These are phyloP conservation scores for Lampropteryx suffumata DNA, from an alignment of 2,888 invertebrate species.

Conservation along the genomic window DNA sequence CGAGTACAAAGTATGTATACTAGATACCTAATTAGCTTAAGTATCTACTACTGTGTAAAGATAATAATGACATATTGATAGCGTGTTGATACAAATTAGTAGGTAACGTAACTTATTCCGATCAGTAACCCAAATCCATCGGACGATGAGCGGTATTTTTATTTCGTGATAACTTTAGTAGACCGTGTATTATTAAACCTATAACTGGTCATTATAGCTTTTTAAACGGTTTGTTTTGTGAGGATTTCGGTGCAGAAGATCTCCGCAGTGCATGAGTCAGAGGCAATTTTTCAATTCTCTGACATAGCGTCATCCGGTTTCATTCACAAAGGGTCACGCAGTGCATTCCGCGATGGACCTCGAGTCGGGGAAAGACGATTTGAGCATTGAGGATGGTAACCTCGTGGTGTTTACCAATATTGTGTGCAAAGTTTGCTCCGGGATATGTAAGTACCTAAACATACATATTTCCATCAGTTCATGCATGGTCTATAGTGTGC, in stretches of 20 bases:
- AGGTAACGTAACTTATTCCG: too few relatives aligned
- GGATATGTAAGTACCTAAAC: slow-evolving; percentile 16
- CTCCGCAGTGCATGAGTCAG: slow-evolving; percentile 30
- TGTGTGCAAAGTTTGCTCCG: slow-evolving; percentile 10
- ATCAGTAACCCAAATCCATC: too few relatives aligned
- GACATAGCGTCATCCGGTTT: slow-evolving; percentile 47
- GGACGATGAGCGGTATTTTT: too few relatives aligned
- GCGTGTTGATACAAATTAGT: slow-evolving; percentile 17
- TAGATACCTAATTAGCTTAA: not conserved
- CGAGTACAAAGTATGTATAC: not conserved
- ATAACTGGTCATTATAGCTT: too few relatives aligned
- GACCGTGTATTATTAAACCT: too few relatives aligned
- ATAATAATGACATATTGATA: slow-evolving; percentile 31
- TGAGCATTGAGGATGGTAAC: slow-evolving; percentile 61
- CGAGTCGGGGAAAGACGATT: slow-evolving; percentile 59
- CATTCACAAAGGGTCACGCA: slow-evolving; percentile 21
- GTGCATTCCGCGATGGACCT: slow-evolving; percentile 56
- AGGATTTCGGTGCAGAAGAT: not conserved
- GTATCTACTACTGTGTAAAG: slow-evolving; percentile 2
- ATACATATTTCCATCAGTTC: too few relatives aligned
- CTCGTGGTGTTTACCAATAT: slow-evolving; percentile 56
- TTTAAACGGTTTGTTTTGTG: too few relatives aligned
- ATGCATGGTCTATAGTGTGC: too few relatives aligned
- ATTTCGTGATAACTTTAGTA: too few relatives aligned
- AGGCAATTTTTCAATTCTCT: slow-evolving; percentile 58